A percentile compares a stretch with the other conserved stretches of the same genome.
These are phyloP conservation scores for Sinonovacula constricta DNA, from an alignment of 1,140 invertebrate genomes.

Conservation along the genomic window DNA sequence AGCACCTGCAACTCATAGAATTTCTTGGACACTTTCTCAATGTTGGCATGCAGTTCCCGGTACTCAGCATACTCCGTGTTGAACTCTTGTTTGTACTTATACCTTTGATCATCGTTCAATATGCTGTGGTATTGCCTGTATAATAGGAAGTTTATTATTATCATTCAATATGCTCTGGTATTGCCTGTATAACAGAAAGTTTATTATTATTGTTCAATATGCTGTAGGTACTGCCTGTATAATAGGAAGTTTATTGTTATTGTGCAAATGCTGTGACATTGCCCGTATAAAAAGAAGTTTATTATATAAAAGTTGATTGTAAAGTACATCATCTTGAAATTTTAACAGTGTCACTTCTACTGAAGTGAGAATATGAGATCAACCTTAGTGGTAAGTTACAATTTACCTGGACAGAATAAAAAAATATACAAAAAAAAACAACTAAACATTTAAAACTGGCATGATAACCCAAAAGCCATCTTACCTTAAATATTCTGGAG, in stretches of 20 bases:
- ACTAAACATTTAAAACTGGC: too few relatives aligned
- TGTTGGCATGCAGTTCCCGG: slow-evolving; percentile 85
- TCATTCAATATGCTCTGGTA: slow-evolving; percentile 87
- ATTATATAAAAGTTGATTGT: too few relatives aligned
- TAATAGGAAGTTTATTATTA: slow-evolving; percentile 80
- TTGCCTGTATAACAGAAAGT: slow-evolving; percentile 83
- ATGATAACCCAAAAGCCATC: too few relatives aligned
- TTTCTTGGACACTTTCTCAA: slow-evolving; percentile 86
- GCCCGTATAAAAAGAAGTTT: too few relatives aligned
- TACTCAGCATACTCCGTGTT: slow-evolving; percentile 92
- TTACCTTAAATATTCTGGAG: slow-evolving; percentile 52
- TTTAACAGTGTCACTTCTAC: too few relatives aligned
- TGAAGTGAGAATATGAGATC: too few relatives aligned
- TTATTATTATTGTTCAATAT: slow-evolving; percentile 86
- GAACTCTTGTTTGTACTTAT: slow-evolving; percentile 93
- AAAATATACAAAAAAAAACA: too few relatives aligned
- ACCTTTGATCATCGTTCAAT: slow-evolving; percentile 85
- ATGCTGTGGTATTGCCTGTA: slow-evolving; percentile 90
- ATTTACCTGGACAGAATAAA: too few relatives aligned
- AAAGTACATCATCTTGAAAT: too few relatives aligned
- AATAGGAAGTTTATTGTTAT: too few relatives aligned
- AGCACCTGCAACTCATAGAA: slow-evolving; percentile 87
- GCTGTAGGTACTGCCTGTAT: slow-evolving; percentile 87
- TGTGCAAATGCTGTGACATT: too few relatives aligned
- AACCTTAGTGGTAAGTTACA: too few relatives aligned